A percentile compares a stretch with the other conserved stretches of the same genome.
Conservation (phyloP, 2,797 vertebrate species). For the Micropoecilia bifurca region DNA sequence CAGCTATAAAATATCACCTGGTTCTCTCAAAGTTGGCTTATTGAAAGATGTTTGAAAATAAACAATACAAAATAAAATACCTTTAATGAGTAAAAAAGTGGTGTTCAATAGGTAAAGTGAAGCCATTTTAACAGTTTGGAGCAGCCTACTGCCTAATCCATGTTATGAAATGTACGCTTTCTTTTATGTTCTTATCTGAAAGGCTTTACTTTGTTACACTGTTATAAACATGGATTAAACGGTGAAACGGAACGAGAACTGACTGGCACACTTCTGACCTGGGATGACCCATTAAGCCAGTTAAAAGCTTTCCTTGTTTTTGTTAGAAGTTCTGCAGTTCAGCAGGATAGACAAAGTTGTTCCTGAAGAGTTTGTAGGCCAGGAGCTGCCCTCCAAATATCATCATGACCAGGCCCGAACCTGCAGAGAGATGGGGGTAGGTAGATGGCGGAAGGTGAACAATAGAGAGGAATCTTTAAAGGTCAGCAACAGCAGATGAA, state of each 20-base stretch:
- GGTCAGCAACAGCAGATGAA: constrained; percentile 21
- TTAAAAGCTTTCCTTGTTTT: constrained; percentile 50
- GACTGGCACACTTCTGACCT: constrained; percentile 13
- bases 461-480: not conserved
- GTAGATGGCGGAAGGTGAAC: constrained; percentile 6
- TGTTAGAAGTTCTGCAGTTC: constrained; percentile 82
- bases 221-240: not conserved
- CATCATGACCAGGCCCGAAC: constrained; percentile 89
- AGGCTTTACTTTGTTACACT: not conserved
- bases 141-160: constrained; percentile 8
- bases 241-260: constrained; percentile 9
- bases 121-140: constrained; percentile 32
- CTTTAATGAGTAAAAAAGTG: constrained; percentile 39
- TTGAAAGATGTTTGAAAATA: constrained; percentile 36
- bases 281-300: constrained; percentile 51
- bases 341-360: constrained; percentile 88
- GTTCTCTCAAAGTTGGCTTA: constrained; percentile 2
- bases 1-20: constrained; percentile 3
- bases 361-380: constrained; percentile 89
- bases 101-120: constrained; percentile 17
- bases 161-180: not conserved
- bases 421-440: constrained; percentile 67
- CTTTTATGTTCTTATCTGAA: not conserved
- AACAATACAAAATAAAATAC: constrained; percentile 65
- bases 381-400: constrained; percentile 88